A percentile compares a stretch with the other conserved stretches of the same genome.
These are phyloP conservation scores for Hipposideros armiger DNA, from an alignment of 2,113 vertebrate species.

Conservation along the genomic window DNA sequence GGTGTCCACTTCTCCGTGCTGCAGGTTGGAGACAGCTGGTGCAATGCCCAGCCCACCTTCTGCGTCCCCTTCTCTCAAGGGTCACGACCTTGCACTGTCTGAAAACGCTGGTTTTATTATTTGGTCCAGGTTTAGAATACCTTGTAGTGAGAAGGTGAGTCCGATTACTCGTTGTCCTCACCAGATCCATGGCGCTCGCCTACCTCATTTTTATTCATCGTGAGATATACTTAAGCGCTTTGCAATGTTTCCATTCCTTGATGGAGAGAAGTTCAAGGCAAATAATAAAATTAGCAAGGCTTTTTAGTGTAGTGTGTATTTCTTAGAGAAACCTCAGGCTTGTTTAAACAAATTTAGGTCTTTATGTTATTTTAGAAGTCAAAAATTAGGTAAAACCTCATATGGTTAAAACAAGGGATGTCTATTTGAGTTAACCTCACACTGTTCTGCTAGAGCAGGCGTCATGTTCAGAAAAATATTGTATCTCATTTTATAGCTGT, in stretches of 20 bases:
- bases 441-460: background rate
- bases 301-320: background rate
- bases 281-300: background rate
- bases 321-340: background rate
- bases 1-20: too few species aligned
- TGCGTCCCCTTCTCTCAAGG: background rate
- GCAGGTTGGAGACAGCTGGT: background rate
- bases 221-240: background rate
- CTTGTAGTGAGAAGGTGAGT: background rate
- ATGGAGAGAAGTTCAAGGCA: background rate
- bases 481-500: background rate
- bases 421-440: background rate
- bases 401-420: background rate
- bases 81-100: accelerated
- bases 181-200: background rate
- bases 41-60: accelerated
- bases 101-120: background rate
- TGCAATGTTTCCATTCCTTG: background rate
- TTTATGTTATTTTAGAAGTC: background rate
- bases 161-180: background rate
- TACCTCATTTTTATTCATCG: background rate
- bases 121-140: background rate
- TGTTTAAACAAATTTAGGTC: background rate
- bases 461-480: background rate
- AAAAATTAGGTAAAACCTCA: background rate